Base-by-base conservation (phyloP, 2,113 vertebrate genomes). In the Zapus hudsonius region DNA sequence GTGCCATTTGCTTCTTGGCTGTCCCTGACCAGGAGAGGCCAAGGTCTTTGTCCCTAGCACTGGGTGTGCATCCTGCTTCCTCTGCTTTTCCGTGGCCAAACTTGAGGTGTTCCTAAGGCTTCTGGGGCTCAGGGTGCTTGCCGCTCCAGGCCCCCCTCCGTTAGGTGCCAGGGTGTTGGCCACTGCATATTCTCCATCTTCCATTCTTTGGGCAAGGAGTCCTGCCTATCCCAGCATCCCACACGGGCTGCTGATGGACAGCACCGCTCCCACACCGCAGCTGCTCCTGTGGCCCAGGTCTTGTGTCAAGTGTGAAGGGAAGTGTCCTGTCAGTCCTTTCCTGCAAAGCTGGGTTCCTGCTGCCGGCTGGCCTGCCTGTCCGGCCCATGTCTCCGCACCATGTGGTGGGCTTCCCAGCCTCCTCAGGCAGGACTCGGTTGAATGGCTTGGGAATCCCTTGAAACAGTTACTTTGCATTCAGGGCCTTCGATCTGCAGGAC, bases 11-110 rank as follows among this genome's bases (percentile, higher is more conserved):
- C 40, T 90, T 84, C 36, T 25, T 3, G 42, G 42, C 78, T 66
- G 0, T 84, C 47, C 90, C 69, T 64, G 47, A 47, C 89, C 78
- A 42, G 78, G 80, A 89, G n/a, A 86, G 72, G 59, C n/a, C 66
- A 59, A 72, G 55, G 61, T 81, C 20, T 82, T 75, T 74, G 83
- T 83, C 15, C 38, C 69, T 59, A 33, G 47, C 38, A 33, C 80
- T 27, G 20, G 16, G 19, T 61, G 2, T 2, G 4, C 6, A 64
- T 67, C 73, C 59, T 44, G 20, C 42, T 85, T 66, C 55, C 23
- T 17, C 12, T 36, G 29, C 63, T 8, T 23, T 38, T 15, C 27
- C 16, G 8, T 66, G 25, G 59, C 38, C 38, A 84, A 25, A 47
- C 25, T 87, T 20, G 52, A 5, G 27, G 9, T 74, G 31, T 52